These are phyloP conservation scores for Callospermophilus lateralis DNA, from an alignment of 2,113 vertebrate genomes.

Conservation along the genomic window DNA sequence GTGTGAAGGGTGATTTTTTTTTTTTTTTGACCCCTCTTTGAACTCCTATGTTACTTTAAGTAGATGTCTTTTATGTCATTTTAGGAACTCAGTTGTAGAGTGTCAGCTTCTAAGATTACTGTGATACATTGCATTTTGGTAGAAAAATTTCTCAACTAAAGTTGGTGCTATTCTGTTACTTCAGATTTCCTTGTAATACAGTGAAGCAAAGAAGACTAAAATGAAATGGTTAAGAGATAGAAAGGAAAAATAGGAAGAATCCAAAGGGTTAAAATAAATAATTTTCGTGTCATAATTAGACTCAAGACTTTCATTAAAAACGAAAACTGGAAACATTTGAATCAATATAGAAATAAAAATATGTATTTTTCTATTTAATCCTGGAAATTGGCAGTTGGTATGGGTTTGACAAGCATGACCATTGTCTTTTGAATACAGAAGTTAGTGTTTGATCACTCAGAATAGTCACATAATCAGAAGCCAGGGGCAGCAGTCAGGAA, in stretches of 20 bases:
- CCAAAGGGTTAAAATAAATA: neutral
- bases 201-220: neutral
- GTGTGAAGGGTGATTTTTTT: no score
- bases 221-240: neutral
- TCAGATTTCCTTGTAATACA: neutral
- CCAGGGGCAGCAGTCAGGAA: neutral
- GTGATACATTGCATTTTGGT: neutral
- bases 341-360: neutral
- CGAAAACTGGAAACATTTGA: neutral
- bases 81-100: neutral
- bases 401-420: neutral
- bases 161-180: neutral
- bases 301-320: neutral
- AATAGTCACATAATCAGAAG: neutral
- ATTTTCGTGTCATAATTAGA: neutral
- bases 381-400: neutral
- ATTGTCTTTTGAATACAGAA: neutral
- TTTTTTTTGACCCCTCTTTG: neutral
- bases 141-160: neutral
- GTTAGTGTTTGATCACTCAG: neutral
- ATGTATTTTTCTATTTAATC: neutral
- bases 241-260: neutral
- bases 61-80: neutral
- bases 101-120: neutral
- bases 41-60: neutral